phyloP scores from a whole-genome alignment of 2,797 vertebrate genomes.

The Pseudochirops cupreus region DNA sequence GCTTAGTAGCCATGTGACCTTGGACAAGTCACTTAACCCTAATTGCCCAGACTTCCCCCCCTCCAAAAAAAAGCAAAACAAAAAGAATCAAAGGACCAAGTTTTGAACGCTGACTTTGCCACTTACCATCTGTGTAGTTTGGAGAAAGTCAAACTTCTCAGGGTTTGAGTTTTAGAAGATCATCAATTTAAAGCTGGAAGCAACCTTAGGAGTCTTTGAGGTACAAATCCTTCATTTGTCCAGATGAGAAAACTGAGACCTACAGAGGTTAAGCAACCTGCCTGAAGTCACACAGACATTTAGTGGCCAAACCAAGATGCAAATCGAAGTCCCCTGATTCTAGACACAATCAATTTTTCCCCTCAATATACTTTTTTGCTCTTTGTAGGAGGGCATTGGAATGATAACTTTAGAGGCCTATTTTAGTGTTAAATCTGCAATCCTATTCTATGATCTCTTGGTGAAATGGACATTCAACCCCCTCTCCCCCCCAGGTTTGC shows the following conservation, averaged over 20 bases:
- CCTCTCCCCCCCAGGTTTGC: background rate
- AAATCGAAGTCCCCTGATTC: background rate
- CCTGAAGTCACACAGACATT: background rate
- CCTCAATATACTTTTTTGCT: background rate
- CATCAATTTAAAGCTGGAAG: background rate
- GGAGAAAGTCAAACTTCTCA: background rate
- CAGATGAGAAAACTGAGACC: background rate
- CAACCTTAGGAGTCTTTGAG: background rate
- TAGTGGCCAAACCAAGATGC: background rate
- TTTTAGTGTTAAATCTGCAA: background rate
- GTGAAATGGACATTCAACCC: background rate
- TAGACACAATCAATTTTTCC: background rate
- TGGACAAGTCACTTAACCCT: no score
- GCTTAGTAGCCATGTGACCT: no score
- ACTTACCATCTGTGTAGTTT: background rate
- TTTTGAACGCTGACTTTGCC: background rate
- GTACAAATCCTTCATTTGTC: background rate
- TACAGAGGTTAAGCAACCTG: background rate
- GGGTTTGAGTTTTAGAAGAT: background rate
- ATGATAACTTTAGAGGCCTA: background rate
- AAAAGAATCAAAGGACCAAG: background rate
- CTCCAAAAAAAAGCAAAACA: no score
- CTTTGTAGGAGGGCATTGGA: background rate
- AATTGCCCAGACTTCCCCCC: no score
- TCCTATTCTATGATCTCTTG: background rate